These are phyloP conservation scores for Chymomyza caudatula DNA, from an alignment of 2,888 invertebrate genomes.

Conservation along the genomic window DNA sequence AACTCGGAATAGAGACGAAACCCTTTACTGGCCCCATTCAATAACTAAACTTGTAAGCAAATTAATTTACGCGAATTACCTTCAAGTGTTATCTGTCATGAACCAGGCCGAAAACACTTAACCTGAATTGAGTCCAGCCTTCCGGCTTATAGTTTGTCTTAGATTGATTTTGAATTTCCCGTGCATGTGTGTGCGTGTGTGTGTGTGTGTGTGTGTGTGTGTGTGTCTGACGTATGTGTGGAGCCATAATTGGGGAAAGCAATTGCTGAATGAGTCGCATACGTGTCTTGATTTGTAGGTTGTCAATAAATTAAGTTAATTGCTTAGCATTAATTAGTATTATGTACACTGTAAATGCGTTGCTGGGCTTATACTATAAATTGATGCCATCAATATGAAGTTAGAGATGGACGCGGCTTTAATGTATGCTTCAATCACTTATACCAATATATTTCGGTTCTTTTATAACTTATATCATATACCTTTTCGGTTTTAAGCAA, in stretches of 20 bases:
- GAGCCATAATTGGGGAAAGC: not conserved
- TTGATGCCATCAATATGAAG: no score
- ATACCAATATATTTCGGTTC: no score
- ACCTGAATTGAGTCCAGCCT: not conserved
- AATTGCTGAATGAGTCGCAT: not conserved
- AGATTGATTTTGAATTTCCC: not conserved
- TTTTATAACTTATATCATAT: no score
- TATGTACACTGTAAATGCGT: not conserved
- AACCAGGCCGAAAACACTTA: not conserved
- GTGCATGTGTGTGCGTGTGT: not conserved
- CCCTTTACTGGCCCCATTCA: not conserved
- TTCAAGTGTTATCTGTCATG: not conserved
- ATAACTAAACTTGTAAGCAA: not conserved
- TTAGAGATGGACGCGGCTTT: no score
- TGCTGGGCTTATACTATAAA: not conserved
- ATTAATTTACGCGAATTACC: not conserved
- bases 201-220: not conserved
- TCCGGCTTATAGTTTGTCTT: not conserved
- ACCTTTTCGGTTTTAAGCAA: no score
- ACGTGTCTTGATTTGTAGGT: not conserved
- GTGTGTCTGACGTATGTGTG: slow-evolving; percentile 9
- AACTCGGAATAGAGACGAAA: not conserved
- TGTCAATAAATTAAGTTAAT: not conserved
- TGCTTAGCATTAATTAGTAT: not conserved
- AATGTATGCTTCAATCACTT: no score